These are phyloP conservation scores for Leptonema lineaticorne DNA, from an alignment of 1,140 invertebrate genomes.

Conservation along the genomic window DNA sequence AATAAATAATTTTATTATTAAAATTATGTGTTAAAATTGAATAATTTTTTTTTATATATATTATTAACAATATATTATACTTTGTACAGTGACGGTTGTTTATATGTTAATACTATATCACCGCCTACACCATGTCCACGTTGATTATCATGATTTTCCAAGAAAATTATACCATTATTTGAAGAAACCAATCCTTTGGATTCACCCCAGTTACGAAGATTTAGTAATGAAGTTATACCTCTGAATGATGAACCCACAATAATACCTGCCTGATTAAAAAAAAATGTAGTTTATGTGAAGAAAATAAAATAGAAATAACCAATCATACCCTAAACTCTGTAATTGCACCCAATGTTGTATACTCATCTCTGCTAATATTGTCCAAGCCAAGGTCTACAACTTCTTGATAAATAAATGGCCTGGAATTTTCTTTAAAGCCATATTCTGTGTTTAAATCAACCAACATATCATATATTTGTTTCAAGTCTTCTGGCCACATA, in stretches of 20 bases:
- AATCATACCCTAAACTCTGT: constrained; percentile 65
- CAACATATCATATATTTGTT: constrained; percentile 52
- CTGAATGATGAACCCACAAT: constrained; percentile 44
- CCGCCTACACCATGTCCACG: constrained; percentile 59
- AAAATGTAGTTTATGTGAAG: constrained; percentile 1
- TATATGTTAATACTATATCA: constrained; percentile 62
- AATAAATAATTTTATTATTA: constrained; percentile 44
- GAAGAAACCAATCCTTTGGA: constrained; percentile 60
- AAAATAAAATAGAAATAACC: not conserved
- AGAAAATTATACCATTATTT: constrained; percentile 60
- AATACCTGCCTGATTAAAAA: constrained; percentile 56
- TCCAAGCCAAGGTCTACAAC: constrained; percentile 78
- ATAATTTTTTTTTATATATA: constrained; percentile 39
- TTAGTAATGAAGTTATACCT: constrained; percentile 48
- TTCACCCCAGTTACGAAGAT: constrained; percentile 58
- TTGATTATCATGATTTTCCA: constrained; percentile 66
- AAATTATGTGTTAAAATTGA: not conserved
- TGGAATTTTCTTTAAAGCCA: constrained; percentile 52
- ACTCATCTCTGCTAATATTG: constrained; percentile 65
- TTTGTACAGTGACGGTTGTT: constrained; percentile 56
- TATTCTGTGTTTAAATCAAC: constrained; percentile 55
- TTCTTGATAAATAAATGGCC: too few species aligned
- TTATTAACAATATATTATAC: constrained; percentile 45
- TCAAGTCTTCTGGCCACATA: constrained; percentile 64
- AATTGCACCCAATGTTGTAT: constrained; percentile 65